Percentiles rank a stretch among this genome's conserved stretches.
Evolutionary conservation across 2,797 vertebrate species (phyloP).

Genomic region (Manis crassicaudata): DNA sequence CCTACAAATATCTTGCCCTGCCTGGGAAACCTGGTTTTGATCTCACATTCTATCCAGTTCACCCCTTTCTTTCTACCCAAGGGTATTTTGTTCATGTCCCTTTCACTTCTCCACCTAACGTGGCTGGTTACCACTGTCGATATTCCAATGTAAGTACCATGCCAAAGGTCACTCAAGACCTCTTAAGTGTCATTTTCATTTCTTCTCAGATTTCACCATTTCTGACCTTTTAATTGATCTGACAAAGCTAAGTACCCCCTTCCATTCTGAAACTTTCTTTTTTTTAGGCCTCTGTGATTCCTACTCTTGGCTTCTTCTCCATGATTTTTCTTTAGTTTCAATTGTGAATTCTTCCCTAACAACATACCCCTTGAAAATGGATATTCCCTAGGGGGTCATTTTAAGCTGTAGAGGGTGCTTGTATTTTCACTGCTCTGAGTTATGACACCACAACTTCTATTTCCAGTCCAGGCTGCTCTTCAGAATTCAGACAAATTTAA

Average conservation of each 20-base stretch:
- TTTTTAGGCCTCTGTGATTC: not conserved
- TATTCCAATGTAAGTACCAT: not conserved
- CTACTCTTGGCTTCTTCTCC: not conserved
- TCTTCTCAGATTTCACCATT: conserved; percentile 37
- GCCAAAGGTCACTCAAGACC: conserved; percentile 29
- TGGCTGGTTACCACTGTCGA: not conserved
- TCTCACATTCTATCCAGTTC: not conserved
- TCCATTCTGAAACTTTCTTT: not conserved
- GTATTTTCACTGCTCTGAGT: not conserved
- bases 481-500: not conserved
- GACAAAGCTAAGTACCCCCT: conserved; percentile 25
- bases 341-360: not conserved
- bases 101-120: too few species aligned
- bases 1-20: not conserved
- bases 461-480: not conserved
- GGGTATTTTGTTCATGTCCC: not conserved
- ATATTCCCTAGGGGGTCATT: not conserved
- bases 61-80: not conserved
- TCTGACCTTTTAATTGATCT: conserved; percentile 55
- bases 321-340: not conserved
- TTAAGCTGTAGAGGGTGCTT: not conserved
- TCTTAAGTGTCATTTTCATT: conserved; percentile 50
- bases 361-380: not conserved
- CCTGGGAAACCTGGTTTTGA: not conserved
- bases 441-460: not conserved